Base-by-base conservation (phyloP, 2,888 invertebrate genomes). In the Lymantria monacha region DNA sequence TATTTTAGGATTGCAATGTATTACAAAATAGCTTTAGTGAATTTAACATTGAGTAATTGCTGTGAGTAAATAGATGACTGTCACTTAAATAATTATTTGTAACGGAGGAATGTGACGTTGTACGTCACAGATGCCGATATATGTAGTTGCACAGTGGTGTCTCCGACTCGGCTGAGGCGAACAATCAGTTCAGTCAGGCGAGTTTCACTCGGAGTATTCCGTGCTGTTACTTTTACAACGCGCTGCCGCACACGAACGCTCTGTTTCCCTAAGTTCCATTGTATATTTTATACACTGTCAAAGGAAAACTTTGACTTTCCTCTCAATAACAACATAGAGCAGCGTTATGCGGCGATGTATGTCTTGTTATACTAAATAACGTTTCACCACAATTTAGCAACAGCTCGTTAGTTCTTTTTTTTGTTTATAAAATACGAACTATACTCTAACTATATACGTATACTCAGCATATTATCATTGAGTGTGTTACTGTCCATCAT, bases 141-240 rank as follows among this genome's bases (percentile, higher is more conserved):
- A n/a, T n/a, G n/a, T n/a, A 40, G 40, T 40, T 33, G 31, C 36
- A 13, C 40, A 11, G 36, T 59, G 58, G 61, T 65, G 70, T 63
- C 69, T 70, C 66, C 64, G 57, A 50, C 63, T 13, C 41, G 41
- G 12, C 14, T 14, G 14, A 14, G 66, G 70, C 61, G 67, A 74
- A 83, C 85, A 87, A 87, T 87, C 89, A 86, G 85, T 85, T 83
- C 86, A 79, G 83, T 83, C 86, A 79, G 83, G 71, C 81, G 87
- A 87, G 88, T 91, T 91, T 91, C 91, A 87, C 91, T 81, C 79
- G 71, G 88, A 88, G 87, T 89, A 90, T 91, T 41, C 88, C 83
- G 85, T 79, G 88, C 79, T 88, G 89, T 88, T 87, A 88, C 87
- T 89, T 90, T 89, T 90, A 85, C 86, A 87, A 89, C 89, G 89